Base-by-base conservation (phyloP, 2,797 vertebrate species). In the Microctenopoma lineatum region DNA sequence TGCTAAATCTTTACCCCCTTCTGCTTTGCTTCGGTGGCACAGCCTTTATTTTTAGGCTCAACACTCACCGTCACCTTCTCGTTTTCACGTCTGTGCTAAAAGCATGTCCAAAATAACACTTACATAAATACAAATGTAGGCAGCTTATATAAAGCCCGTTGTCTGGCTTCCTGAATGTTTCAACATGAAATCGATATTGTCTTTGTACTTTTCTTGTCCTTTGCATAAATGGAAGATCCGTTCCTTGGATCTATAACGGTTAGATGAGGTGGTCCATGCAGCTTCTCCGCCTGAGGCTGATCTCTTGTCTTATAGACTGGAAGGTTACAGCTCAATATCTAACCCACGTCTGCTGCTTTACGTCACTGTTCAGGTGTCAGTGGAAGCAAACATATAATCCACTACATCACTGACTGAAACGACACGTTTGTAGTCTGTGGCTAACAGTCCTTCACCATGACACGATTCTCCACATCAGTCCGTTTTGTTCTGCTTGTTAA, bases 81-180 rank as follows among this genome's bases (percentile, higher is more conserved):
- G n/a, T 32, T 55, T 73, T 25, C 13, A 8, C 63, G 45, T 56
- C 48, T 47, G 14, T 73, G 16, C 15, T 42, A 48, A 73, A 75
- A 62, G 42, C 55, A 59, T 59, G 50, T 64, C 15, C 14, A 77
- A 79, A 80, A 81, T 79, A 87, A 46, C 50, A 64, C 81, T 88
- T 90, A 85, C 41, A 85, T 88, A 87, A 90, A 87, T 55, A 61
- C 16, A 61, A 75, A 85, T 67, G 80, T 87, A 81, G 88, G 87
- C 84, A 84, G 85, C 74, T 89, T 90, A 84, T 80, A 85, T 90
- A 83, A 91, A 86, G 81, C 52, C 48, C 39, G 39, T 46, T 56
- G 82, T 60, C 44, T 56, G 29, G 26, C 39, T 77, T 56, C 32
- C 46, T 71, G 68, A 76, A 76, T 69, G 65, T 73, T 79, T 78